Conservation (phyloP, 2,113 vertebrate genomes). For the Serinus canaria region DNA sequence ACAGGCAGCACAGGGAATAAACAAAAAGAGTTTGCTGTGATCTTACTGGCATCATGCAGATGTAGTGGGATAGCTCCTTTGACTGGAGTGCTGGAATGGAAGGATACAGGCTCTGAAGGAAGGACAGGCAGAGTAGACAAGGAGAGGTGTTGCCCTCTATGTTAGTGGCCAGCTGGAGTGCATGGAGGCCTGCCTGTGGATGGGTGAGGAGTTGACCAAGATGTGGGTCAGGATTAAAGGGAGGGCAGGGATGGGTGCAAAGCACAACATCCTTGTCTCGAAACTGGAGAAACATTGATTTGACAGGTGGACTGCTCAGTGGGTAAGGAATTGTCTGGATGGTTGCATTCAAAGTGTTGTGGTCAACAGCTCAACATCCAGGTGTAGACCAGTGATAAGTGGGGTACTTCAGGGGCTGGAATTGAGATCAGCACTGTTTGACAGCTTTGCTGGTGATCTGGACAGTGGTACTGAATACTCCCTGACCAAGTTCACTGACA, state of each 20-base stretch:
- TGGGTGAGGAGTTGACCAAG: not conserved
- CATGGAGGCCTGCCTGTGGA: not conserved
- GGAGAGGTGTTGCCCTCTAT: not conserved
- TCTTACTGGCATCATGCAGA: not conserved
- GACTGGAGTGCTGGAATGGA: not conserved
- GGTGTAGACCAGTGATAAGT: not conserved
- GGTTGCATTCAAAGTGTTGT: rapidly evolving
- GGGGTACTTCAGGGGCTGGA: not conserved
- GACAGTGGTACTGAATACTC: not conserved
- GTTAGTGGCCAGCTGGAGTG: not conserved
- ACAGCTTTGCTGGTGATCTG: not conserved
- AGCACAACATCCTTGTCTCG: not conserved
- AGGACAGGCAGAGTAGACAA: not conserved
- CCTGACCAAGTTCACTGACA: not conserved
- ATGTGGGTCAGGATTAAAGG: not conserved
- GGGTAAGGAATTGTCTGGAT: not conserved
- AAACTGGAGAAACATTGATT: not conserved
- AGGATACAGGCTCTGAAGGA: not conserved
- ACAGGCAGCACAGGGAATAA: not conserved
- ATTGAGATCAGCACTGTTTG: rapidly evolving
- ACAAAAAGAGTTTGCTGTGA: not conserved
- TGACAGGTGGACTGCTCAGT: not conserved
- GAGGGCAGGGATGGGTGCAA: not conserved
- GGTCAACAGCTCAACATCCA: rapidly evolving
- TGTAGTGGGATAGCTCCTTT: not conserved